These are phyloP conservation scores for Ursus arctos DNA, from an alignment of 2,113 vertebrate species.

Conservation along the genomic window DNA sequence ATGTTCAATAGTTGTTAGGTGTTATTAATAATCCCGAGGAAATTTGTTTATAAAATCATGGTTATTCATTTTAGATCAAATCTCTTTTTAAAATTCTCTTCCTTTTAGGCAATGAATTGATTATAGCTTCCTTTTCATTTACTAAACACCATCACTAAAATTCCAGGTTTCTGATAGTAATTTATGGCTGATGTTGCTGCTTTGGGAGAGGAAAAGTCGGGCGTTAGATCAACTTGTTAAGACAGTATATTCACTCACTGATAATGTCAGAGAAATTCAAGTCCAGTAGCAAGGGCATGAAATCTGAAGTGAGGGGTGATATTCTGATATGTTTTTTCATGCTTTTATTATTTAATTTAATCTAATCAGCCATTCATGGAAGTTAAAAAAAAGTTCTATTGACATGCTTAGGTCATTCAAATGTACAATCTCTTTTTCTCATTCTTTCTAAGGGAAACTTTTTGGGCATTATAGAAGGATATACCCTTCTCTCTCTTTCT, in stretches of 20 bases:
- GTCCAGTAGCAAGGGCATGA: neutral
- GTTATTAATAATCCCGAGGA: neutral
- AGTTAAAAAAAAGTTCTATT: neutral
- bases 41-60: constrained; percentile 22
- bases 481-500: neutral
- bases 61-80: neutral
- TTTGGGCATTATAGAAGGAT: neutral
- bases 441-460: neutral
- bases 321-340: neutral
- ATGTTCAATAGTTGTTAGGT: neutral
- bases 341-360: neutral
- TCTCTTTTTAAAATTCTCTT: constrained; percentile 8
- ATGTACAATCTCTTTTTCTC: neutral
- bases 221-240: neutral
- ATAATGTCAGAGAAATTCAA: neutral
- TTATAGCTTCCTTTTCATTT: constrained; percentile 26
- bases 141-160: neutral
- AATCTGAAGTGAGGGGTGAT: neutral
- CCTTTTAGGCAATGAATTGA: constrained; percentile 26
- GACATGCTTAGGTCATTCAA: neutral
- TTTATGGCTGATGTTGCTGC: neutral
- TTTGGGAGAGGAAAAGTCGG: neutral
- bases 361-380: neutral
- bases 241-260: neutral
- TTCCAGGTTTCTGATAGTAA: neutral